Evolutionary conservation across 92 coral and sea anemone species (phyloP).

Genomic region (Epizoanthus rinbou): DNA sequence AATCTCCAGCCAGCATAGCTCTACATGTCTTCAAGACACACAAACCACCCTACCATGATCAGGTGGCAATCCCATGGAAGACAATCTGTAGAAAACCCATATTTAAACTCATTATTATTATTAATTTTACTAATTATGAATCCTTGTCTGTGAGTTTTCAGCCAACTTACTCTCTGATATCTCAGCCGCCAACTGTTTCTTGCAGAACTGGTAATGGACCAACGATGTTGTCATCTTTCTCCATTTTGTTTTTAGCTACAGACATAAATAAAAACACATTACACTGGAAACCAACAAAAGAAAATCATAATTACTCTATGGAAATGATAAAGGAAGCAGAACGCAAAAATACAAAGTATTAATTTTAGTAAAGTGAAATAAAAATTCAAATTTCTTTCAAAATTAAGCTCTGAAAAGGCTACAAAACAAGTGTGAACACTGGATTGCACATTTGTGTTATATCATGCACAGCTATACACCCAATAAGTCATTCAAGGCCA

Average conservation of each 20-base stretch:
- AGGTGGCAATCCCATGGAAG: conserved; percentile 16
- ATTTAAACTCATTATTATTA: conserved; percentile 21
- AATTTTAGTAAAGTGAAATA: conserved; percentile 22
- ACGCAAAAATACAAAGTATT: background rate
- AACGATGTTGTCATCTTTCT: conserved; percentile 63
- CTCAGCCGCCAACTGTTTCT: conserved; percentile 70
- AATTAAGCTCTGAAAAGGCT: conserved; percentile 26
- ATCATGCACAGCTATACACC: conserved; percentile 25
- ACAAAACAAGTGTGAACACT: conserved; percentile 24
- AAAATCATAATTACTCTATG: conserved; percentile 23
- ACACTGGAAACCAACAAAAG: conserved; percentile 2
- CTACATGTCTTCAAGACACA: conserved; percentile 15
- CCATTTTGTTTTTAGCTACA: conserved; percentile 54
- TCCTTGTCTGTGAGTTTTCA: too few relatives aligned
- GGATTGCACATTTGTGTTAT: conserved; percentile 26
- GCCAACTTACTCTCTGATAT: conserved; percentile 92
- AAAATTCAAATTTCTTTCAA: conserved; percentile 22
- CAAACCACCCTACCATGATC: conserved; percentile 21
- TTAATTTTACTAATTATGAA: too few relatives aligned
- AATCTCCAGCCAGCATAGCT: conserved; percentile 20
- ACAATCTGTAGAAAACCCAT: conserved; percentile 21
- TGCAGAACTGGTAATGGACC: conserved; percentile 92
- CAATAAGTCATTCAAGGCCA: conserved; percentile 24
- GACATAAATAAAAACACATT: too few relatives aligned
- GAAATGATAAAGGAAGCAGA: conserved; percentile 25